Conservation (phyloP, 1,140 invertebrate species). For the Hyles euphorbiae region DNA sequence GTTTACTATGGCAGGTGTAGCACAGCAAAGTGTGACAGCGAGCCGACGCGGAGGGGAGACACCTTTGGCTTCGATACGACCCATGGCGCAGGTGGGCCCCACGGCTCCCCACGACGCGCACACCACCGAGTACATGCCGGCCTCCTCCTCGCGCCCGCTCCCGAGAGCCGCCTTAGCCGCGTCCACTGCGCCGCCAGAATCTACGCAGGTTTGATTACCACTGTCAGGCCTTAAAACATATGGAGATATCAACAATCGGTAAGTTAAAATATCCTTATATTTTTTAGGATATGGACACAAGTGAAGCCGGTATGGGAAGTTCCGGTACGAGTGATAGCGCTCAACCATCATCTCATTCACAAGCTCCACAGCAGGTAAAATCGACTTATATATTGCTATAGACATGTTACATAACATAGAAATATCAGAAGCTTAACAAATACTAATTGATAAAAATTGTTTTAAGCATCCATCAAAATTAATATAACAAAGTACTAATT, state of each 20-base stretch:
- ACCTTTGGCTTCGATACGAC: constrained; percentile 92
- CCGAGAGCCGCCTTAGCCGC: constrained; percentile 70
- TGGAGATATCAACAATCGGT: too few relatives aligned
- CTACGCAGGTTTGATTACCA: constrained; percentile 19
- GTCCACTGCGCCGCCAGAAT: constrained; percentile 46
- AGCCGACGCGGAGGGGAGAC: constrained; percentile 83
- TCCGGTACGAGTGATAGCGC: constrained; percentile 57
- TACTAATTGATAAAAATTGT: too few relatives aligned
- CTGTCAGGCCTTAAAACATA: background rate
- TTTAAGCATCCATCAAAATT: too few relatives aligned
- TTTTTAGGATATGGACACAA: constrained; percentile 71
- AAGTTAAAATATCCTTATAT: background rate
- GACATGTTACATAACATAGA: background rate
- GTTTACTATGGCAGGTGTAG: constrained; percentile 38
- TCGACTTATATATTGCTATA: too few relatives aligned
- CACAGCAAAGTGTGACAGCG: constrained; percentile 77
- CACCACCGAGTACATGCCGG: constrained; percentile 83
- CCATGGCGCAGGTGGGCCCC: constrained; percentile 84
- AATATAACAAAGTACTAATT: too few relatives aligned
- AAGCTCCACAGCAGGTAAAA: constrained; percentile 59
- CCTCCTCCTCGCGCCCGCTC: constrained; percentile 78
- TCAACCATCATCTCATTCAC: constrained; percentile 61
- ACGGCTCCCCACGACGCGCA: constrained; percentile 75
- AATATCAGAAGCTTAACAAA: background rate
- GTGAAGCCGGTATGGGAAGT: constrained; percentile 64